Percentiles rank a stretch among this genome's conserved stretches.
phyloP scores from a whole-genome alignment of 2,797 vertebrate genomes.

The Tiaroga cobitis region DNA sequence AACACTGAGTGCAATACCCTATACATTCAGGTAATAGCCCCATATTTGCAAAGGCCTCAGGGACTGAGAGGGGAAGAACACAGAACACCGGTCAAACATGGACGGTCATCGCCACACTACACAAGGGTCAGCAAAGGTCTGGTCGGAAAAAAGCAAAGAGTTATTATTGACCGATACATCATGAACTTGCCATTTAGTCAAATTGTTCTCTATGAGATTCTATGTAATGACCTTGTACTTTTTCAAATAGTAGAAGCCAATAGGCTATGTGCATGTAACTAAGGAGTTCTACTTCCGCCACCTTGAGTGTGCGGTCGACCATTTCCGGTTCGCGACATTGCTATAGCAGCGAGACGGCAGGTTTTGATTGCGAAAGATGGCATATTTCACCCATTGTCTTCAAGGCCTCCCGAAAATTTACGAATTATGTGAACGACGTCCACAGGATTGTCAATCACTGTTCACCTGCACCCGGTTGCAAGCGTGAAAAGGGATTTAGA shows the following conservation, averaged over 20 bases:
- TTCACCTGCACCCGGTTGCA: too few species aligned
- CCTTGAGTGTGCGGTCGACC: too few species aligned
- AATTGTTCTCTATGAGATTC: not conserved
- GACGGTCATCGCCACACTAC: not conserved
- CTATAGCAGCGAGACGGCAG: too few species aligned
- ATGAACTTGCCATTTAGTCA: slow-evolving; percentile 1
- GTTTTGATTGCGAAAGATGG: too few species aligned
- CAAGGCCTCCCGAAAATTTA: too few species aligned
- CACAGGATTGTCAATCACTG: too few species aligned
- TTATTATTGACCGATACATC: not conserved
- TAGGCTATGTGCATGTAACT: too few species aligned
- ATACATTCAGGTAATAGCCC: slow-evolving; percentile 55
- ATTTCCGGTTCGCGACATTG: too few species aligned
- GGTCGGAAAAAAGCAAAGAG: not conserved
- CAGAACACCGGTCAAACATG: not conserved
- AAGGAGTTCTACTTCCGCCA: too few species aligned
- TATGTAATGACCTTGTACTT: not conserved
- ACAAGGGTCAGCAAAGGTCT: not conserved
- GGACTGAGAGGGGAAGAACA: not conserved
- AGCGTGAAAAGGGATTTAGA: too few species aligned
- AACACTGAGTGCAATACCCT: slow-evolving; percentile 53
- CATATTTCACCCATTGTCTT: too few species aligned
- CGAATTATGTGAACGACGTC: too few species aligned
- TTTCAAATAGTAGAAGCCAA: slow-evolving; percentile 2
- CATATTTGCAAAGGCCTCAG: not conserved